Base-by-base conservation (phyloP, 2,113 vertebrate species). In the Notothenia rossii region DNA sequence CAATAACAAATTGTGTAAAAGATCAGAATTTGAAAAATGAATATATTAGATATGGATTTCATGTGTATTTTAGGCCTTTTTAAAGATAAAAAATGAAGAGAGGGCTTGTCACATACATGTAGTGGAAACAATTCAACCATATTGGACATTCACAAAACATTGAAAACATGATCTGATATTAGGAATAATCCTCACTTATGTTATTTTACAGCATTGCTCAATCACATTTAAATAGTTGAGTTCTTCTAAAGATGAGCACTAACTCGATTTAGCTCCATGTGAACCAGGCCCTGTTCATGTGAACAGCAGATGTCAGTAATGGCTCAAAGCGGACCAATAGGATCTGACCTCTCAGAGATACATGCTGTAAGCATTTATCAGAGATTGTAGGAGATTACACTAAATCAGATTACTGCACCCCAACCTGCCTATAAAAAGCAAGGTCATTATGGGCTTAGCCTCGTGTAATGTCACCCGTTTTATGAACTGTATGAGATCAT, bases 361-460 rank as follows among this genome's bases (percentile, higher is more conserved):
- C 92, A 93, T 90, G 91, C 82, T 81, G 93, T 95, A 94, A 95
- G 94, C 94, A 94, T 94, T 95, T 94, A 94, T 93, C 83, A 88
- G 84, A 93, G 94, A 95, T 94, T 94, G 91, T 71, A 92, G 82
- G 92, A 94, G 95, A 95, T 95, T 95, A 95, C 87, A 79, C 83
- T 82, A 93, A 95, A 95, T 94, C 93, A 93, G 94, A 95, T 96
- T 96, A 96, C 79, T 79, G 89, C 65, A 89, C 91, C 78, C 82
- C 81, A 90, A 91, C 92, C 93, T 89, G 81, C 89, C 90, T 93
- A 94, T 94, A 94, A 94, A 95, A 94, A 90, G 91, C 93, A 95
- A 95, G 94, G 93, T 95, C 94, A 91, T 95, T 95, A 95, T 89
- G 69, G 93, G 95, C 87, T 95, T 95, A 94, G 89, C 88, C 86